phyloP scores from a whole-genome alignment of 2,113 vertebrate genomes.

The Nymphicus hollandicus region DNA sequence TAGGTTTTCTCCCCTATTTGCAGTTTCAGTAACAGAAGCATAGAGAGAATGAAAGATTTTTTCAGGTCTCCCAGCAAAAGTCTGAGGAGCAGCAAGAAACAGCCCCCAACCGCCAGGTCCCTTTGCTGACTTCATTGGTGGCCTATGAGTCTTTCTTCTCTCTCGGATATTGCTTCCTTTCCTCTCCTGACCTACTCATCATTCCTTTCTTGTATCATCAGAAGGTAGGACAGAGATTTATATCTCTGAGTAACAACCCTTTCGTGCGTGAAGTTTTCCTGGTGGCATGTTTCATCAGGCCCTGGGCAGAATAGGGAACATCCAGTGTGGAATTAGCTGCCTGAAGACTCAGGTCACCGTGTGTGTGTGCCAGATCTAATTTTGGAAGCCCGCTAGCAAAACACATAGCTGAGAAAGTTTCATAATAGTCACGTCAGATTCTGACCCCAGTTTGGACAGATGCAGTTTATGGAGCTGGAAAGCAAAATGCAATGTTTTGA shows the following conservation, averaged over 20 bases:
- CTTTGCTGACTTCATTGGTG: not conserved
- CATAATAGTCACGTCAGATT: not conserved
- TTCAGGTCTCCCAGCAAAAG: not conserved
- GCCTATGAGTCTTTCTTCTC: not conserved
- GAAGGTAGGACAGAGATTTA: not conserved
- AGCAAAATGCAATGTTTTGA: not conserved
- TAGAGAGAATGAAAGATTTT: not conserved
- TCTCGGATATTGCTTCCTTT: not conserved
- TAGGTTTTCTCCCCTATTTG: not conserved
- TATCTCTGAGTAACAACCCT: not conserved
- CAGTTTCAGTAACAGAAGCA: not conserved
- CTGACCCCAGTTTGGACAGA: not conserved
- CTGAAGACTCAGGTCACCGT: not conserved
- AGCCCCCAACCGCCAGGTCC: not conserved
- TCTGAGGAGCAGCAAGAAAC: not conserved
- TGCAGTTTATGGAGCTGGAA: not conserved
- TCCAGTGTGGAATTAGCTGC: not conserved
- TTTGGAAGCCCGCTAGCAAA: not conserved
- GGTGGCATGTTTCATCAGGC: not conserved
- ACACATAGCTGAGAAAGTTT: not conserved
- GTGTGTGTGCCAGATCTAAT: not conserved
- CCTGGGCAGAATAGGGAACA: not conserved
- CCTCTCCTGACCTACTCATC: not conserved
- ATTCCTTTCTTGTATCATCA: not conserved
- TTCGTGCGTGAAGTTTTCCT: not conserved